Percentiles rank a stretch among this genome's conserved stretches.
Evolutionary conservation across 2,797 vertebrate species (phyloP).

Genomic region (Peromyscus eremicus): DNA sequence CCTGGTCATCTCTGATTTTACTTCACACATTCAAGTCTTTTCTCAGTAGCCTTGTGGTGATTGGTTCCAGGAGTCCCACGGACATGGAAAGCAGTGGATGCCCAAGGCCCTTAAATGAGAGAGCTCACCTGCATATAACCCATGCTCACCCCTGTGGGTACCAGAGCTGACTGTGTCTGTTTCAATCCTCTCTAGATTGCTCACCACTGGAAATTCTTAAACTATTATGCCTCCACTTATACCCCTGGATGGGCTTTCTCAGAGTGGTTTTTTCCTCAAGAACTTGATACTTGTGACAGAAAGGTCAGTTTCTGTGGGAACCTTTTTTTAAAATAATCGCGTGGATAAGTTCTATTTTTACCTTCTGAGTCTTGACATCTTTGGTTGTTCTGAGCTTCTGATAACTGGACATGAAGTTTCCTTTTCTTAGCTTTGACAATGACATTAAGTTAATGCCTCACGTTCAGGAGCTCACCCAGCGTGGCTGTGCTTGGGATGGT

Average conservation of each 20-base stretch:
- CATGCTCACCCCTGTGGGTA: not conserved
- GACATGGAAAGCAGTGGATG: not conserved
- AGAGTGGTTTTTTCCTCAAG: not conserved
- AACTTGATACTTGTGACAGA: not conserved
- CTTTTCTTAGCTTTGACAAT: not conserved
- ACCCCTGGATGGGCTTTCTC: not conserved
- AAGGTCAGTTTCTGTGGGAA: not conserved
- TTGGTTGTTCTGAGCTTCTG: not conserved
- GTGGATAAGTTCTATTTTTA: not conserved
- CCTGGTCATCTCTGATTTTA: constrained; percentile 19
- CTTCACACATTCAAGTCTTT: not conserved
- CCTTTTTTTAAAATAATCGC: not conserved
- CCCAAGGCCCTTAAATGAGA: not conserved
- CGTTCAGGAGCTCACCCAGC: not conserved
- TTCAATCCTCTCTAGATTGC: not conserved
- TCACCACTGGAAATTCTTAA: not conserved
- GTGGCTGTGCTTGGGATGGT: not conserved
- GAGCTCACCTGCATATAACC: not conserved
- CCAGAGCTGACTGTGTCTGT: not conserved
- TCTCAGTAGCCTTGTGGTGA: not conserved
- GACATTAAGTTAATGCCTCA: not conserved
- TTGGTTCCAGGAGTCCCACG: not conserved
- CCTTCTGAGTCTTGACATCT: not conserved
- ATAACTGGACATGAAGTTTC: not conserved
- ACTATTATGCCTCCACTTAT: not conserved